These are phyloP conservation scores for Streblospio benedicti DNA, from an alignment of 1,140 invertebrate species.

Conservation along the genomic window DNA sequence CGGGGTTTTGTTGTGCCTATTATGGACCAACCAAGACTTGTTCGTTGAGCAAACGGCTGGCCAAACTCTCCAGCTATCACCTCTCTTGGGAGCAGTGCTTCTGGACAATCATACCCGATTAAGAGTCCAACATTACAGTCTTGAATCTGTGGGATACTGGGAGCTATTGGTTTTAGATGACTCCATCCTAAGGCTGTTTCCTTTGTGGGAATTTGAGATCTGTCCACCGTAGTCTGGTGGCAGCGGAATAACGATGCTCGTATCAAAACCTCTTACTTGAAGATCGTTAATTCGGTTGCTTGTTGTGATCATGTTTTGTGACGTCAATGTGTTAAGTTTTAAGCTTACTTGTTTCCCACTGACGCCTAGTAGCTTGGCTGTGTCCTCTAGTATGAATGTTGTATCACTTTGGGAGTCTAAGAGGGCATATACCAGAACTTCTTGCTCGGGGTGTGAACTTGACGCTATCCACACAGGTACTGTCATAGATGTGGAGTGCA, in stretches of 20 bases:
- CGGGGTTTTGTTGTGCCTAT: not conserved
- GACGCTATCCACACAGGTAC: too few relatives aligned
- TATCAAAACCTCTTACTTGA: not conserved
- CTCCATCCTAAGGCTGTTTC: not conserved
- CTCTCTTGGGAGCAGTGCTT: not conserved
- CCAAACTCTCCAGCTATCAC: not conserved
- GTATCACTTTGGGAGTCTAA: not conserved
- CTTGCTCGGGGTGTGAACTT: too few relatives aligned
- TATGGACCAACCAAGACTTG: not conserved
- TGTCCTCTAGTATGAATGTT: constrained; percentile 2
- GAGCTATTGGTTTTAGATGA: not conserved
- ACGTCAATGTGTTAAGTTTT: not conserved
- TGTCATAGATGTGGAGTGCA: too few relatives aligned
- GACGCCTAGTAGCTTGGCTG: not conserved
- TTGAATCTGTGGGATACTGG: not conserved
- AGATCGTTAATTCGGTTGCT: not conserved
- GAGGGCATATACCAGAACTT: too few relatives aligned
- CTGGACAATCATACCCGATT: constrained; percentile 6
- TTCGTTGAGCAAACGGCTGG: not conserved
- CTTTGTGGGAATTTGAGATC: constrained; percentile 7
- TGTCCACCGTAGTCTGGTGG: not conserved
- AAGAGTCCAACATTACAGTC: constrained; percentile 5
- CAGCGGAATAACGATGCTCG: not conserved
- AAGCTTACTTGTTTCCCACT: not conserved
- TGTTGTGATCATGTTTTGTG: not conserved